A percentile compares a stretch with the other conserved stretches of the same genome.
Conservation (phyloP, 1,140 invertebrate genomes). For the Anadara kagoshimensis region DNA sequence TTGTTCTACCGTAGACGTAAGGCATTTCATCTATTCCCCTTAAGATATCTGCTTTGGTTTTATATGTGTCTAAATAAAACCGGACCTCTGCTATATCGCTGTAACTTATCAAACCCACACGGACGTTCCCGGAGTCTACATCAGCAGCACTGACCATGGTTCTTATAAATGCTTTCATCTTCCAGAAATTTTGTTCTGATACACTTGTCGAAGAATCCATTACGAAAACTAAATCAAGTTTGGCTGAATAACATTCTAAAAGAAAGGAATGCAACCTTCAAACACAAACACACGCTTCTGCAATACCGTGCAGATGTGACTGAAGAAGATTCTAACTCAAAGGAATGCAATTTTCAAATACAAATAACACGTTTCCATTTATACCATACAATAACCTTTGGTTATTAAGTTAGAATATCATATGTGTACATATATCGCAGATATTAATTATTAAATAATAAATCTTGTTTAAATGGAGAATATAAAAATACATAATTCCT, state of each 20-base stretch:
- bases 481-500: no score
- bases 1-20: slow-evolving; percentile 43
- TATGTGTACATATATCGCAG: no score
- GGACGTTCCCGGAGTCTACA: slow-evolving; percentile 34
- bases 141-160: slow-evolving; percentile 26
- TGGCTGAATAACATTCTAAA: slow-evolving; percentile 30
- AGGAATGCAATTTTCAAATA: no score
- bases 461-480: no score
- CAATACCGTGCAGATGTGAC: no score
- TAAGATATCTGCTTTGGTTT: slow-evolving; percentile 16
- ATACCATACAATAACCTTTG: no score
- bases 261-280: background rate
- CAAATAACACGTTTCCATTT: no score
- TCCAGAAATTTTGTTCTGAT: slow-evolving; percentile 45
- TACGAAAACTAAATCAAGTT: slow-evolving; percentile 49
- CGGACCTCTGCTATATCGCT: slow-evolving; percentile 34
- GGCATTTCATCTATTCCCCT: slow-evolving; percentile 30
- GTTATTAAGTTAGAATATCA: no score
- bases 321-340: no score
- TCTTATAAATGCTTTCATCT: slow-evolving; percentile 46
- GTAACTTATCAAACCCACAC: slow-evolving; percentile 41
- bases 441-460: no score
- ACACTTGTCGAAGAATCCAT: slow-evolving; percentile 54
- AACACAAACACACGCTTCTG: no score
- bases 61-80: slow-evolving; percentile 41